Conservation (phyloP, 1,140 invertebrate species). For the Mactra quadrangularis region DNA sequence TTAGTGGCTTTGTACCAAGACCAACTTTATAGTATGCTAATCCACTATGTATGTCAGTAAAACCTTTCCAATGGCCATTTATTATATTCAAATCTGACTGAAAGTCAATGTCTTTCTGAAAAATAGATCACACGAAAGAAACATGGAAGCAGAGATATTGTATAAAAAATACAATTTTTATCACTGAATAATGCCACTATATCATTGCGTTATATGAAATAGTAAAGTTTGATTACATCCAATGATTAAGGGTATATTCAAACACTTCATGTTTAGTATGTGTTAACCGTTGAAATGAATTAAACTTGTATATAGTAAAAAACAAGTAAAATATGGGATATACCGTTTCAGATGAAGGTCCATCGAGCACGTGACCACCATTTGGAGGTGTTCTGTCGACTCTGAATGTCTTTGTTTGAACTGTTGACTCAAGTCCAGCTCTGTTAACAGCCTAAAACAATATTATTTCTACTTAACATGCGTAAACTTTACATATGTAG, state of each 20-base stretch:
- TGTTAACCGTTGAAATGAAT: too few species aligned
- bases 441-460: not conserved
- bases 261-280: too few species aligned
- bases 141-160: too few species aligned
- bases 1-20: conserved; percentile 44
- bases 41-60: conserved; percentile 66
- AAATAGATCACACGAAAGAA: too few species aligned
- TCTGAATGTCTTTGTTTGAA: not conserved
- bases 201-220: not conserved
- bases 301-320: too few species aligned
- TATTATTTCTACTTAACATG: too few species aligned
- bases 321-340: too few species aligned
- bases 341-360: too few species aligned
- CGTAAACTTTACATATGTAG: too few species aligned
- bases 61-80: conserved; percentile 63
- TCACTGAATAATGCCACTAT: not conserved
- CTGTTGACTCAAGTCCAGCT: not conserved
- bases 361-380: conserved; percentile 1
- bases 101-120: conserved; percentile 24
- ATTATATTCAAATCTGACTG: not conserved
- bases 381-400: not conserved
- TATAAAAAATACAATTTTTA: not conserved
- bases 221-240: not conserved
- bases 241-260: too few species aligned
- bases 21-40: conserved; percentile 59